phyloP scores from a whole-genome alignment of 2,888 invertebrate species.

The Ophion slaviceki region DNA sequence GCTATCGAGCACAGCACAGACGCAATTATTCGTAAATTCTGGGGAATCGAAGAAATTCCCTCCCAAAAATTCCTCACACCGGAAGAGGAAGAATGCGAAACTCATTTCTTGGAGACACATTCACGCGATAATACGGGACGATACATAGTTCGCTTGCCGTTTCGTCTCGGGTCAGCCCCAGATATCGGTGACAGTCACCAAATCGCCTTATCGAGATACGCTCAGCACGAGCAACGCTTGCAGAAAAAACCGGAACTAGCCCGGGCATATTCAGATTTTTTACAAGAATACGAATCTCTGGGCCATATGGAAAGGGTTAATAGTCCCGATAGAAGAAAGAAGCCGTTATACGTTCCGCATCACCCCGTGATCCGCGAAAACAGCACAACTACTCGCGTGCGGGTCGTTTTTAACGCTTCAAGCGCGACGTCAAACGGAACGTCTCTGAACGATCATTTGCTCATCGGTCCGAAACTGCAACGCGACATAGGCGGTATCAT shows the following conservation, averaged over 20 bases:
- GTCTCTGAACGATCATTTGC: constrained; percentile 58
- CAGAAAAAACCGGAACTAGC: constrained; percentile 22
- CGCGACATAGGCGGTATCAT: constrained; percentile 16
- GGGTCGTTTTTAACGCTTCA: constrained; percentile 64
- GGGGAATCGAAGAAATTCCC: constrained; percentile 70
- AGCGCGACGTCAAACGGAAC: constrained; percentile 51
- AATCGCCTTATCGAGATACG: constrained; percentile 68
- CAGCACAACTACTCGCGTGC: constrained; percentile 53
- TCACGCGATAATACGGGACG: constrained; percentile 62
- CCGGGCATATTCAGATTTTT: constrained; percentile 59
- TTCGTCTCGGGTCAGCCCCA: constrained; percentile 54
- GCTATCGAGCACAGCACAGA: constrained; percentile 9
- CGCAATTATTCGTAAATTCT: constrained; percentile 55
- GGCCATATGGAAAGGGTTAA: constrained; percentile 59
- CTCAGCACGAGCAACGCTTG: constrained; percentile 66
- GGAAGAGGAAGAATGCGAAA: constrained; percentile 65
- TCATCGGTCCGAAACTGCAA: constrained; percentile 48
- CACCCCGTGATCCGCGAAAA: constrained; percentile 37
- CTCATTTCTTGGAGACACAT: constrained; percentile 67
- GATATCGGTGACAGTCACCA: constrained; percentile 65
- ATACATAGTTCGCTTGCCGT: constrained; percentile 72
- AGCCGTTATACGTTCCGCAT: constrained; percentile 13
- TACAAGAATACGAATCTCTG: constrained; percentile 58
- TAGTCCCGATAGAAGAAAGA: neutral
- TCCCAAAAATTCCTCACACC: constrained; percentile 59